phyloP scores from a whole-genome alignment of 2,888 invertebrate species.

The Osmoderma eremita region DNA sequence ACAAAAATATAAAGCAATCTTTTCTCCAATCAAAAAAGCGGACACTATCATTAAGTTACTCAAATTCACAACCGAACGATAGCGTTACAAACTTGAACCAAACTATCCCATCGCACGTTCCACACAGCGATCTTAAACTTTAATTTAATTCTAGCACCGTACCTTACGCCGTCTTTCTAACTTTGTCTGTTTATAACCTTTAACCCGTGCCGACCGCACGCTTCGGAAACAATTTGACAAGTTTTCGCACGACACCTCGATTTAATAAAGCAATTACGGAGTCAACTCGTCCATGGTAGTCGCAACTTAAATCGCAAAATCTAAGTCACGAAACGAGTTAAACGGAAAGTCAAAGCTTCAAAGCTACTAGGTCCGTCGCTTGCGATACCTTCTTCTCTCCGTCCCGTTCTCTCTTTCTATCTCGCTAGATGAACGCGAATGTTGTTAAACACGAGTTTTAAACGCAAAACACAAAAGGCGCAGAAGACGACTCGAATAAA shows the following conservation, averaged over 20 bases:
- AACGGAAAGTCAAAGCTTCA: background rate
- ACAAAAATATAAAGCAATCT: too few species aligned
- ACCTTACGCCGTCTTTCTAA: too few species aligned
- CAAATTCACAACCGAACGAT: too few species aligned
- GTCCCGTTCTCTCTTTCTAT: background rate
- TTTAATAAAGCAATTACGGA: conserved; percentile 58
- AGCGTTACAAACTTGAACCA: too few species aligned
- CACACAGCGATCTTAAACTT: conserved; percentile 7
- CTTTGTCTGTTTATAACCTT: background rate
- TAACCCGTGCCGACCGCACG: conserved; percentile 17
- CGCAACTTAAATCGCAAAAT: background rate
- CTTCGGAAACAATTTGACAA: conserved; percentile 36
- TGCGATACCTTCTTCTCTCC: background rate
- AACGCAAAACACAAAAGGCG: conserved; percentile 20
- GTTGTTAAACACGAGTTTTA: background rate
- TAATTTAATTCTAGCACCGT: conserved; percentile 4
- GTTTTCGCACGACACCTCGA: conserved; percentile 48
- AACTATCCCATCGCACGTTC: too few species aligned
- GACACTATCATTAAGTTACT: too few species aligned
- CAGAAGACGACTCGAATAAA: conserved; percentile 7
- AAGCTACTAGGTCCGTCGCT: background rate
- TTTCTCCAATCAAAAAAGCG: too few species aligned
- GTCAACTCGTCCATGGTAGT: conserved; percentile 49
- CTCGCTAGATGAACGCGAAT: background rate
- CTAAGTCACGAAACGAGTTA: conserved; percentile 13